A percentile compares a stretch with the other conserved stretches of the same genome.
phyloP scores from a whole-genome alignment of 1,140 invertebrate species.

The Trichonephila inaurata region DNA sequence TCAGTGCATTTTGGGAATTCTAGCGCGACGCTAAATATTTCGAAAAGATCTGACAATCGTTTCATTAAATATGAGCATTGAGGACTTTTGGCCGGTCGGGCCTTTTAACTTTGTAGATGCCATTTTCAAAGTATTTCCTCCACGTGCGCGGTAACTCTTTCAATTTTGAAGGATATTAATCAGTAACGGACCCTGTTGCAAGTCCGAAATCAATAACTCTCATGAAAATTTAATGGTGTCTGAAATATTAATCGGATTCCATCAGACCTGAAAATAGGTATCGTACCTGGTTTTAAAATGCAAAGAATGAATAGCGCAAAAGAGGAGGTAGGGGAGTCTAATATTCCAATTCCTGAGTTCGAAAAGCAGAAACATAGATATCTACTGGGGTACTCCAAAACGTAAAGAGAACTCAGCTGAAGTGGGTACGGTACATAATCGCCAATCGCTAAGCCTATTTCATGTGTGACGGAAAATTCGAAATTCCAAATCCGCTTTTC shows the following conservation, averaged over 20 bases:
- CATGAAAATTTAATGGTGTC: slow-evolving; percentile 72
- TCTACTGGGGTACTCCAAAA: slow-evolving; percentile 28
- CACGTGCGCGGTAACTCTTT: slow-evolving; percentile 45
- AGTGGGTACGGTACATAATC: slow-evolving; percentile 73
- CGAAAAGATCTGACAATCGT: slow-evolving; percentile 31
- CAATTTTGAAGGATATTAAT: slow-evolving; percentile 70
- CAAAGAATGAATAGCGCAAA: slow-evolving; percentile 64
- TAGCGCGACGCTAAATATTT: background rate
- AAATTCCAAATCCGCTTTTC: slow-evolving; percentile 76
- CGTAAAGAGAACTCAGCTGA: slow-evolving; percentile 40
- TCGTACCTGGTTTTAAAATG: slow-evolving; percentile 71
- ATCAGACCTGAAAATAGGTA: slow-evolving; percentile 58
- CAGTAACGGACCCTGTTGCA: slow-evolving; percentile 27
- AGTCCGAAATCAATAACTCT: slow-evolving; percentile 67
- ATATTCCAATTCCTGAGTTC: slow-evolving; percentile 47
- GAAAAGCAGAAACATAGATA: slow-evolving; percentile 64
- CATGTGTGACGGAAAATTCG: slow-evolving; percentile 75
- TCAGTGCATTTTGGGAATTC: background rate
- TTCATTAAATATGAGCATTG: slow-evolving; percentile 59
- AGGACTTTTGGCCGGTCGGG: background rate
- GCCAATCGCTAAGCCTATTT: slow-evolving; percentile 76
- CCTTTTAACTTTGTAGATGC: slow-evolving; percentile 25
- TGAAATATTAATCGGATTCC: slow-evolving; percentile 76
- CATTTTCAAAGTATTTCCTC: slow-evolving; percentile 22
- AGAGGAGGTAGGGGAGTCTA: background rate